A percentile compares a stretch with the other conserved stretches of the same genome.
Conservation (phyloP, 2,888 invertebrate genomes). For the Drosophila parthenogenetica region DNA sequence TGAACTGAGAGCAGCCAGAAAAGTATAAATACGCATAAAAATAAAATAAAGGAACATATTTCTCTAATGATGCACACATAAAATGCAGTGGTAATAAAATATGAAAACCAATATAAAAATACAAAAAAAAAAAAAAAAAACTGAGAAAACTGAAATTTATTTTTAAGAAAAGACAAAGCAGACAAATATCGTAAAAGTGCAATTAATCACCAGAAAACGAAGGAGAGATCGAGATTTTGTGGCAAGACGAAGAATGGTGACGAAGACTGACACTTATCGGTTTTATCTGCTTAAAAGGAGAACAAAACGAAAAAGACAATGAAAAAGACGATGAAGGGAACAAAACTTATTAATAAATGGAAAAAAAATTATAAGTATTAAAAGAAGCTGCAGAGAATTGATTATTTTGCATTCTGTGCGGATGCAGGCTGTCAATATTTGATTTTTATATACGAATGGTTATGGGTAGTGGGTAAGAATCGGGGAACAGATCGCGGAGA, state of each 20-base stretch:
- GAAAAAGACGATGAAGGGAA: not conserved
- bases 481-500: conserved; percentile 34
- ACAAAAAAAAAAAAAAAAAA: not conserved
- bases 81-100: conserved; percentile 57
- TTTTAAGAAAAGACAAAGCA: conserved; percentile 26
- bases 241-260: conserved; percentile 33
- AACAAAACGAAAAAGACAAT: conserved; percentile 13
- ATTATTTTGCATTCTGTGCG: conserved; percentile 65
- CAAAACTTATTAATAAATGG: conserved; percentile 59
- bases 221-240: conserved; percentile 23
- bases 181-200: conserved; percentile 65
- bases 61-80: conserved; percentile 57
- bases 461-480: not conserved
- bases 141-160: conserved; percentile 8
- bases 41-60: conserved; percentile 20
- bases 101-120: conserved; percentile 21
- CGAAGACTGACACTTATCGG: conserved; percentile 76
- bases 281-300: conserved; percentile 66
- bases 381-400: conserved; percentile 58
- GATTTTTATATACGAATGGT: conserved; percentile 69
- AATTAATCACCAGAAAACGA: conserved; percentile 61
- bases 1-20: conserved; percentile 48
- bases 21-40: conserved; percentile 46
- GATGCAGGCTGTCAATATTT: conserved; percentile 75
- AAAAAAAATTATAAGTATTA: conserved; percentile 69